Evolutionary conservation across 2,888 invertebrate species (phyloP), one percentile per base, ranked within the genome.

Genomic region (Mesoligia furuncula): DNA sequence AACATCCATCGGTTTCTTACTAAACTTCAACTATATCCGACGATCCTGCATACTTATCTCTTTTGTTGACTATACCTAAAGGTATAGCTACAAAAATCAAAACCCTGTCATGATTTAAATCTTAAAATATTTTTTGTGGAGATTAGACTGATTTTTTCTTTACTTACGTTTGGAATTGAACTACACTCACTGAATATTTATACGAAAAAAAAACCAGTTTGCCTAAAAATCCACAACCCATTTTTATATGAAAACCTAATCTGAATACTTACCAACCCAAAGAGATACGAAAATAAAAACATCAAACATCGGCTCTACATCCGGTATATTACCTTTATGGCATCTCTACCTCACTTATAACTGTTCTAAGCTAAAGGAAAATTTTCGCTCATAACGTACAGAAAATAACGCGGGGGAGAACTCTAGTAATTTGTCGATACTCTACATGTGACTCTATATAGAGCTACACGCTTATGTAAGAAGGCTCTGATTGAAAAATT

Each of bases 371-470:
- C 69, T 69, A 78, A 85, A 90, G 91, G 91, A 90, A 93, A 93
- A 93, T 93, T 92, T 90, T 91, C 92, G 87, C 91, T 92, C 90
- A 90, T 92, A 92, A 91, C 90, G 91, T 86, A 82, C 84, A 76
- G 91, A 92, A 93, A 93, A 91, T 93, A 93, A 91, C 88, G 90
- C 83, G 78, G 73, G 87, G 90, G 90, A 89, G 90, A 89, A 89
- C 86, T 89, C 90, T 90, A 92, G 92, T 93, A 93, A 93, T 93
- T 93, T 93, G 91, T 90, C 93, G 91, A 93, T 93, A 93, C 90
- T 90, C 81, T 79, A 81, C 80, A 79, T 78, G 65, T 68, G 72
- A 48, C 82, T 84, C 68, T 66, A 77, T 75, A 78, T 73, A 83
- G 69, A 80, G 80, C 61, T 70, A 65, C 64, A 67, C 76, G 79